Evolutionary conservation across 2,888 invertebrate genomes (phyloP).

Genomic region (Anodontia alba): DNA sequence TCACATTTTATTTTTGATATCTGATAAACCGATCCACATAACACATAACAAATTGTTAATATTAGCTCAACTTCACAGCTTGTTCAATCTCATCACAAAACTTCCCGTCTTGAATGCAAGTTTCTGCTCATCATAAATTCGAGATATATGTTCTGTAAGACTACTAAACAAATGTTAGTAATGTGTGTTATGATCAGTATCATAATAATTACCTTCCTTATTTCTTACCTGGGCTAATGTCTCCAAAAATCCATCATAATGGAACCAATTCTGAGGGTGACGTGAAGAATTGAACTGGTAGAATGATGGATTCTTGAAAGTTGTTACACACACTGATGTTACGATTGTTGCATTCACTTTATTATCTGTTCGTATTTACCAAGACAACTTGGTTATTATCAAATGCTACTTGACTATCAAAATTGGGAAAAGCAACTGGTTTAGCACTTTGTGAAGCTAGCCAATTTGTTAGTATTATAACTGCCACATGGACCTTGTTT

Average conservation of each 20-base stretch:
- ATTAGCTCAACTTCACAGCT: background rate
- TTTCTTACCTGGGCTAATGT: background rate
- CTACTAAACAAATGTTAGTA: background rate
- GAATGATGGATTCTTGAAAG: background rate
- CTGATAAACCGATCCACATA: background rate
- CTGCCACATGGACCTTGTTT: background rate
- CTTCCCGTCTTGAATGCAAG: background rate
- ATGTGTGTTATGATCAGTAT: background rate
- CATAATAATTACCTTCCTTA: background rate
- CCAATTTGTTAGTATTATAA: background rate
- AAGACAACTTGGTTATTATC: slow-evolving; percentile 2
- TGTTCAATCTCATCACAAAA: background rate
- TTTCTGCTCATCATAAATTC: background rate
- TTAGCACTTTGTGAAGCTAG: background rate
- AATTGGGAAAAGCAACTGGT: background rate
- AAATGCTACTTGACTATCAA: background rate
- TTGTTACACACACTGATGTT: background rate
- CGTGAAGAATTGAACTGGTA: background rate
- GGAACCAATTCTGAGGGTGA: background rate
- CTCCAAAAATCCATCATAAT: background rate
- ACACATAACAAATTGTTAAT: background rate
- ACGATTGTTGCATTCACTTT: background rate
- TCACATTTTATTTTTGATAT: slow-evolving; percentile 6
- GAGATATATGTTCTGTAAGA: background rate
- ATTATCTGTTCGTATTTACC: background rate